These are phyloP conservation scores for Gastrophysa polygoni DNA, from an alignment of 2,888 invertebrate genomes.

Conservation along the genomic window DNA sequence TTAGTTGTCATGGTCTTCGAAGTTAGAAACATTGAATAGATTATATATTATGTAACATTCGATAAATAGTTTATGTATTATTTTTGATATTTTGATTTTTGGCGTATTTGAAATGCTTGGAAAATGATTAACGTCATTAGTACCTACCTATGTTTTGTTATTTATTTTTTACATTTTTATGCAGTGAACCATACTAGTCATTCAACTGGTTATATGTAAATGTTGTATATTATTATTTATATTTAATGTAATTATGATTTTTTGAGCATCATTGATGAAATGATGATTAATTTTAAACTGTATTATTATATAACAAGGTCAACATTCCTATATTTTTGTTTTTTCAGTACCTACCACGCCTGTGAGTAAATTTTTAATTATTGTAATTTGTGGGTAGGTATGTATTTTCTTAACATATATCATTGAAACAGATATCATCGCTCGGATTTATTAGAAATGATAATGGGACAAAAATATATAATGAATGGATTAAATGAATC, in stretches of 20 bases:
- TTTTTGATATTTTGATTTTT: conserved; percentile 37
- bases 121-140: conserved; percentile 34
- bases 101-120: conserved; percentile 11
- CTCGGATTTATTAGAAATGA: conserved; percentile 37
- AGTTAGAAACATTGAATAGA: conserved; percentile 37
- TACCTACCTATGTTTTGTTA: conserved; percentile 50
- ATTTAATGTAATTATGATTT: conserved; percentile 45
- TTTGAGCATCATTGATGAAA: conserved; percentile 2
- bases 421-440: conserved; percentile 35
- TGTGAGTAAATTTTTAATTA: not conserved
- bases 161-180: conserved; percentile 50
- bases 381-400: not conserved
- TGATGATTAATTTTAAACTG: conserved; percentile 2
- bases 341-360: not conserved
- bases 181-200: conserved; percentile 57
- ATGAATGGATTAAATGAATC: conserved; percentile 38
- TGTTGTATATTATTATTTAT: conserved; percentile 54
- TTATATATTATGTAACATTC: conserved; percentile 32
- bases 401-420: conserved; percentile 16
- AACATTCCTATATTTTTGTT: not conserved
- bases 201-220: conserved; percentile 54
- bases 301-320: conserved; percentile 7
- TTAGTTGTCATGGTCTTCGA: conserved; percentile 55
- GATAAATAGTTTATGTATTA: conserved; percentile 30
- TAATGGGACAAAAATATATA: conserved; percentile 51